Evolutionary conservation across 2,888 invertebrate species (phyloP).

Genomic region (Apotomis capreana): DNA sequence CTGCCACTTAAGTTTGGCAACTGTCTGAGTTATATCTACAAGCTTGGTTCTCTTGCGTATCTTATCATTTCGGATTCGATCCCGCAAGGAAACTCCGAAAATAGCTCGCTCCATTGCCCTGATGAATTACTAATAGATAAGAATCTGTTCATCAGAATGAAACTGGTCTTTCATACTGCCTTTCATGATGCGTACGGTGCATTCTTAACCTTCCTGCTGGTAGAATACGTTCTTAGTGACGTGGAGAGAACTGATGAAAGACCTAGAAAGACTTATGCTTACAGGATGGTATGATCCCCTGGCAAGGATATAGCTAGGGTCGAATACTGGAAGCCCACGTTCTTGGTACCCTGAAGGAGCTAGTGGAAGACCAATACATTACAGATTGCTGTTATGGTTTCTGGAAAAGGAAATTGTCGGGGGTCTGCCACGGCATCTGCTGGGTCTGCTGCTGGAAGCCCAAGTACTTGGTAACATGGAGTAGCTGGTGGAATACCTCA

Average conservation of each 20-base stretch:
- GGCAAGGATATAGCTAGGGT: constrained; percentile 56
- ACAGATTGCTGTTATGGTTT: neutral
- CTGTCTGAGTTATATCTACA: too few relatives aligned
- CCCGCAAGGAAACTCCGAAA: too few relatives aligned
- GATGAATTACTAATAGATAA: too few relatives aligned
- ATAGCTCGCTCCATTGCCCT: too few relatives aligned
- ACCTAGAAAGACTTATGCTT: too few relatives aligned
- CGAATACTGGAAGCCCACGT: constrained; percentile 75
- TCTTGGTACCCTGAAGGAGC: constrained; percentile 69
- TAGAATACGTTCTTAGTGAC: constrained; percentile 65
- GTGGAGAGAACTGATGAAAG: too few relatives aligned
- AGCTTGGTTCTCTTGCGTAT: too few relatives aligned
- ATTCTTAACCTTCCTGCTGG: constrained; percentile 59
- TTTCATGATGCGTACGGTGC: too few relatives aligned
- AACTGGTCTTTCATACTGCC: too few relatives aligned
- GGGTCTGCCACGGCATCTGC: constrained; percentile 71
- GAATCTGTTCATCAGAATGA: too few relatives aligned
- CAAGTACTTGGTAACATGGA: constrained; percentile 68
- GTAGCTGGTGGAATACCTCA: constrained; percentile 63
- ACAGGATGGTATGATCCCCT: neutral
- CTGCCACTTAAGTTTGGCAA: too few relatives aligned
- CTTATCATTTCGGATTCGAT: too few relatives aligned
- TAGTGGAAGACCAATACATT: constrained; percentile 55
- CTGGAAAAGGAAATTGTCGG: constrained; percentile 52
- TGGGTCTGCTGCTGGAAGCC: constrained; percentile 78